A percentile compares a stretch with the other conserved stretches of the same genome.
phyloP scores from a whole-genome alignment of 2,797 vertebrate genomes.

The Sylvia borin region DNA sequence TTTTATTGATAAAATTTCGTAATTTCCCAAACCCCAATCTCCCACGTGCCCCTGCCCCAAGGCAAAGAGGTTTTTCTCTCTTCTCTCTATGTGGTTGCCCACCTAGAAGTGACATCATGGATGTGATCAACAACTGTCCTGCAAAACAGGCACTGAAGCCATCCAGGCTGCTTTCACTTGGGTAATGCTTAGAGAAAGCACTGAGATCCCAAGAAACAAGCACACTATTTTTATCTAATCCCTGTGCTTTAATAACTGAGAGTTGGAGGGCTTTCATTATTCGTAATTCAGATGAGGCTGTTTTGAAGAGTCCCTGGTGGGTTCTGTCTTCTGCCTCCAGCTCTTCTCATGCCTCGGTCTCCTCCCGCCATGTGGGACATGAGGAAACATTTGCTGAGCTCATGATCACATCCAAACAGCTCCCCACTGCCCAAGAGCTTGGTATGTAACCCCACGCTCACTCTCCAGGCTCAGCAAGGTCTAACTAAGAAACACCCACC shows the following conservation, averaged over 20 bases:
- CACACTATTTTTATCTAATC: constrained; percentile 60
- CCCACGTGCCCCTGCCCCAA: neutral
- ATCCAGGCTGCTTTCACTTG: neutral
- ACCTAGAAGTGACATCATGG: neutral
- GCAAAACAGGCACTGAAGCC: neutral
- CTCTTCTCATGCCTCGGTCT: neutral
- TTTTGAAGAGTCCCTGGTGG: constrained; percentile 23
- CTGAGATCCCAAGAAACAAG: constrained; percentile 32
- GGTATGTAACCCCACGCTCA: neutral
- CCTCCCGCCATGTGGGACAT: neutral
- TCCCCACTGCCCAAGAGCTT: neutral
- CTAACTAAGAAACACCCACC: neutral
- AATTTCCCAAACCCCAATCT: neutral
- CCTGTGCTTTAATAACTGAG: constrained; percentile 53
- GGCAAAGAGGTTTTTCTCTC: neutral
- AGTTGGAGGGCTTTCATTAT: constrained; percentile 61
- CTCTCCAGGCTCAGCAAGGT: neutral
- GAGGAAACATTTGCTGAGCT: neutral
- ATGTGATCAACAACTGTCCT: accelerated
- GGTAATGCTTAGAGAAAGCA: neutral
- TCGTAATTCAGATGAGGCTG: constrained; percentile 53
- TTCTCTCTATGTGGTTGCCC: neutral
- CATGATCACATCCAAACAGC: neutral
- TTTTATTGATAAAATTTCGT: neutral
- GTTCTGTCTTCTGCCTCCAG: constrained; percentile 43